Evolutionary conservation across 2,113 vertebrate genomes (phyloP).

Genomic region (Boleophthalmus pectinirostris): DNA sequence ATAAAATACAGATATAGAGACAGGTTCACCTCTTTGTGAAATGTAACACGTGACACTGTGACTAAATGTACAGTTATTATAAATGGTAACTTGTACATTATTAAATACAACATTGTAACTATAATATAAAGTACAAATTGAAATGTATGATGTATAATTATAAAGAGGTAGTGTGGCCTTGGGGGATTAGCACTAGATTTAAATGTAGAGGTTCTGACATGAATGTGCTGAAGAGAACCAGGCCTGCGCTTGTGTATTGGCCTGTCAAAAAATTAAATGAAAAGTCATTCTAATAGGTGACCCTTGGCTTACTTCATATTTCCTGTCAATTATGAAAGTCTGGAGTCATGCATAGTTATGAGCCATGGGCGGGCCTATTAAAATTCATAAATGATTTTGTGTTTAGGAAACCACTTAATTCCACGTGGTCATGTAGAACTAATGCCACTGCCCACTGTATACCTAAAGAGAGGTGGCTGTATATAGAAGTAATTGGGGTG

Average conservation of each 20-base stretch:
- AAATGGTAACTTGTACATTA: background rate
- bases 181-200: constrained; percentile 66
- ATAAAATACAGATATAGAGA: background rate
- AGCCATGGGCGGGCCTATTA: constrained; percentile 91
- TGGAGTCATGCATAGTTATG: constrained; percentile 99
- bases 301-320: constrained; percentile 98
- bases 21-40: background rate
- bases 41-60: background rate
- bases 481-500: background rate
- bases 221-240: constrained; percentile 84
- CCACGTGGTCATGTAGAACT: constrained; percentile 75
- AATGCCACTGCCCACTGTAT: constrained; percentile 58
- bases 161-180: constrained; percentile 60
- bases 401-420: constrained; percentile 82
- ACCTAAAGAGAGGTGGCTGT: constrained; percentile 47
- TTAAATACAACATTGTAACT: background rate
- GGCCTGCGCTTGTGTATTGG: constrained; percentile 83
- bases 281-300: constrained; percentile 99
- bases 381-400: constrained; percentile 97
- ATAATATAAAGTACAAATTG: constrained; percentile 35
- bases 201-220: constrained; percentile 74
- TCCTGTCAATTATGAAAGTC: constrained; percentile 99
- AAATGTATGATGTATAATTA: constrained; percentile 68
- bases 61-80: background rate
- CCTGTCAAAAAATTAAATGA: constrained; percentile 99